Conservation (phyloP, 2,113 vertebrate genomes). For the Vombatus ursinus region DNA sequence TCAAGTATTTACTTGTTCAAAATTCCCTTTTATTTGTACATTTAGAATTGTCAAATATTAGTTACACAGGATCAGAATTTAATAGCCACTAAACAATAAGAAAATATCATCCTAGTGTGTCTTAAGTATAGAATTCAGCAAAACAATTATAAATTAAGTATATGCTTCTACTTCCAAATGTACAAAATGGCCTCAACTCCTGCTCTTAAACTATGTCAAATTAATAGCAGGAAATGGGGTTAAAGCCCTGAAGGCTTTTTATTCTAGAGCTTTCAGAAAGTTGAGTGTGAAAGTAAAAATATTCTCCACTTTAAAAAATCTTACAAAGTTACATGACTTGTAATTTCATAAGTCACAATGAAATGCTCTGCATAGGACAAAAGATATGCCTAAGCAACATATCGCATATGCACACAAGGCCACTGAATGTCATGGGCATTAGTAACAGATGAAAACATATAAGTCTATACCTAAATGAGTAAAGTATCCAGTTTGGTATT, state of each 20-base stretch:
- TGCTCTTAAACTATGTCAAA: slow-evolving; percentile 48
- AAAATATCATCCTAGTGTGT: slow-evolving; percentile 17
- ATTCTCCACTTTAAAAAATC: slow-evolving; percentile 57
- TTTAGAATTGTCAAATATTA: slow-evolving; percentile 39
- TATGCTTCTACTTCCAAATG: slow-evolving; percentile 16
- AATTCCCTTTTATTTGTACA: slow-evolving; percentile 71
- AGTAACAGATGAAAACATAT: slow-evolving; percentile 65
- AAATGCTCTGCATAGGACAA: slow-evolving; percentile 72
- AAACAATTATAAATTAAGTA: slow-evolving; percentile 50
- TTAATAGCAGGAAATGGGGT: not conserved
- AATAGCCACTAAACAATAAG: slow-evolving; percentile 29
- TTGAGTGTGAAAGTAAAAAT: slow-evolving; percentile 61
- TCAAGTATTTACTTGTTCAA: slow-evolving; percentile 54
- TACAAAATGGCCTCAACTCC: slow-evolving; percentile 17
- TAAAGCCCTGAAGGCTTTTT: slow-evolving; percentile 26
- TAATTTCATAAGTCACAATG: slow-evolving; percentile 60
- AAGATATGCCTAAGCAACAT: slow-evolving; percentile 73
- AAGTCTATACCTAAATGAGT: slow-evolving; percentile 50
- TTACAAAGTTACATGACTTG: slow-evolving; percentile 65
- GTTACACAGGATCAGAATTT: slow-evolving; percentile 48
- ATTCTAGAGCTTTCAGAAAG: slow-evolving; percentile 41
- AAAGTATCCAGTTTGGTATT: slow-evolving; percentile 62
- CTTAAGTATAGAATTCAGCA: slow-evolving; percentile 40
- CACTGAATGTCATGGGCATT: slow-evolving; percentile 64
- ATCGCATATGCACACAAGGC: slow-evolving; percentile 72